These are phyloP conservation scores for Perccottus glenii DNA, from an alignment of 2,113 vertebrate species.

Conservation along the genomic window DNA sequence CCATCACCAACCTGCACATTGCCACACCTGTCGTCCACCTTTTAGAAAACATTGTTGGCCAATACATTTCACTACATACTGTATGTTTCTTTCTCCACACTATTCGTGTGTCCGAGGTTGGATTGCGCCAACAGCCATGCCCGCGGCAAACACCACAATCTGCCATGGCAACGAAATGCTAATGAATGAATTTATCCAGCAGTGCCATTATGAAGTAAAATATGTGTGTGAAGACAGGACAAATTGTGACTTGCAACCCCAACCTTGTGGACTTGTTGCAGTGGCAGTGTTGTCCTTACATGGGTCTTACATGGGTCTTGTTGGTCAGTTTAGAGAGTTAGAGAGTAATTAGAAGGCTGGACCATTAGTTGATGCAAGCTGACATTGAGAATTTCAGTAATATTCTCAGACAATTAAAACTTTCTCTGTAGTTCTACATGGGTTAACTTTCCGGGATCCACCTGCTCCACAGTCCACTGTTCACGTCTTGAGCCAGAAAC, in stretches of 20 bases:
- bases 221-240: no score
- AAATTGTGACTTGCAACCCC: no score
- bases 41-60: no score
- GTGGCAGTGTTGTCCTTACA: no score
- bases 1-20: constrained; percentile 22
- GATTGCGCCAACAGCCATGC: constrained; percentile 69
- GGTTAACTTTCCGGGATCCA: constrained; percentile 5
- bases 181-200: constrained; percentile 20
- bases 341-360: no score
- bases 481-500: constrained; percentile 24
- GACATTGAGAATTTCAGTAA: neutral
- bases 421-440: constrained; percentile 26
- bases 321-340: no score
- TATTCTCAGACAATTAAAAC: constrained; percentile 30
- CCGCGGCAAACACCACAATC: constrained; percentile 66
- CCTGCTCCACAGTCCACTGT: constrained; percentile 19
- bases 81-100: constrained; percentile 16
- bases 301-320: no score
- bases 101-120: constrained; percentile 63
- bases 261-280: no score
- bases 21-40: constrained; percentile 22
- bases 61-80: constrained; percentile 9
- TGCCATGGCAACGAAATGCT: constrained; percentile 69
- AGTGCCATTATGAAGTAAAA: constrained; percentile 56
- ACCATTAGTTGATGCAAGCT: no score